These are phyloP conservation scores for Sciaenops ocellatus DNA, from an alignment of 2,797 vertebrate species.

Conservation along the genomic window DNA sequence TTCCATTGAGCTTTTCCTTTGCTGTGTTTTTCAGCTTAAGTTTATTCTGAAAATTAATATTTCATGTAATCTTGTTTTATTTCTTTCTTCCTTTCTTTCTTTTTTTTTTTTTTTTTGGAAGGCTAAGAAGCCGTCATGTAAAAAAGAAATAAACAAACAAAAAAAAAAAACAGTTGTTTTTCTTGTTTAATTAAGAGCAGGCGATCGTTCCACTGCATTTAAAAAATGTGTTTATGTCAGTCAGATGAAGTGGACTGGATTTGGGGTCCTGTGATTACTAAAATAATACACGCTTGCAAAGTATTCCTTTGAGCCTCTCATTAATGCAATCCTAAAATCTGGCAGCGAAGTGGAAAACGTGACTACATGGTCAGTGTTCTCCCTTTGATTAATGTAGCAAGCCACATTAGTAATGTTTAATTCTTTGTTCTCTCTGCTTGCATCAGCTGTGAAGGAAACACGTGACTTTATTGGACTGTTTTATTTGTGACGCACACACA, in stretches of 20 bases:
- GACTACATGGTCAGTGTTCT: slow-evolving; percentile 39
- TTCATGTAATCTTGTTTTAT: slow-evolving; percentile 63
- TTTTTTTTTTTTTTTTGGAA: slow-evolving; percentile 30
- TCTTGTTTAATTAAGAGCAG: slow-evolving; percentile 28
- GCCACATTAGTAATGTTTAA: slow-evolving; percentile 26
- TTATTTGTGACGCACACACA: background rate
- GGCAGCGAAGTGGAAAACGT: slow-evolving; percentile 49
- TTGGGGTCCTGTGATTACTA: slow-evolving; percentile 36
- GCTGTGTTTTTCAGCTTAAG: slow-evolving; percentile 67
- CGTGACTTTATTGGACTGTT: slow-evolving; percentile 2
- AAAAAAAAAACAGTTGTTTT: slow-evolving; percentile 34
- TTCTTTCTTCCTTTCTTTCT: slow-evolving; percentile 20
- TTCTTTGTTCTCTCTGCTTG: slow-evolving; percentile 55
- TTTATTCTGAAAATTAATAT: slow-evolving; percentile 69
- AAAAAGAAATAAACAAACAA: slow-evolving; percentile 64
- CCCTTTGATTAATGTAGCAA: slow-evolving; percentile 18
- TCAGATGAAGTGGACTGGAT: slow-evolving; percentile 20
- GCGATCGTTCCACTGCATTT: no score
- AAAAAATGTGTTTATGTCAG: slow-evolving; percentile 6
- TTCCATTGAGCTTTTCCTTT: slow-evolving; percentile 60
- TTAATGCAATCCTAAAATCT: slow-evolving; percentile 56
- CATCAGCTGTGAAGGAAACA: slow-evolving; percentile 30
- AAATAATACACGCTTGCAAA: slow-evolving; percentile 43
- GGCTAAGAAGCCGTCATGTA: slow-evolving; percentile 60
- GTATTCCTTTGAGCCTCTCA: slow-evolving; percentile 51